phyloP scores from a whole-genome alignment of 2,113 vertebrate genomes.

The Tyto alba region DNA sequence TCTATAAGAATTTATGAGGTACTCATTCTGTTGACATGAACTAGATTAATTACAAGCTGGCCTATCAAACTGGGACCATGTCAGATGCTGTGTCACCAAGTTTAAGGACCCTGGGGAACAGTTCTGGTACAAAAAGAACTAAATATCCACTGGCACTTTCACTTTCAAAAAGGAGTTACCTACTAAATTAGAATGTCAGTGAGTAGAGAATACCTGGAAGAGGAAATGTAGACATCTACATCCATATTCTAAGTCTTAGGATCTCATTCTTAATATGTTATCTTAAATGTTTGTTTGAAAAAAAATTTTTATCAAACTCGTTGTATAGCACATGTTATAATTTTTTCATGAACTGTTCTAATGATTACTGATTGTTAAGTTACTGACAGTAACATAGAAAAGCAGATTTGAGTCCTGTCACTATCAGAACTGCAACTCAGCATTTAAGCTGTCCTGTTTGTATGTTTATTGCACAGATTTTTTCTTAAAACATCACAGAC shows the following conservation, averaged over 20 bases:
- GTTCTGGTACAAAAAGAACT: background rate
- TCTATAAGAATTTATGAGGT: background rate
- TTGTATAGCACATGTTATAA: background rate
- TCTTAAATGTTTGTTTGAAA: background rate
- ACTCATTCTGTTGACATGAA: background rate
- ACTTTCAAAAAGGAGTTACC: background rate
- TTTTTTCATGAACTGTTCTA: background rate
- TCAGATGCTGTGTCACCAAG: background rate
- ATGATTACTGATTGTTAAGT: background rate
- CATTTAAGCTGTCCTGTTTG: background rate
- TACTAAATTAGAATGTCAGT: background rate
- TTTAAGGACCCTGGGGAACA: background rate
- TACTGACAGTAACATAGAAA: background rate
- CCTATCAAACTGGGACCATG: background rate
- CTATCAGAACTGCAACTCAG: background rate
- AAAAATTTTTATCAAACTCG: background rate
- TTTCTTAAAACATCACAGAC: background rate
- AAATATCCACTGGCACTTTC: background rate
- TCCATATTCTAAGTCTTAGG: background rate
- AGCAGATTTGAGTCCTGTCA: background rate
- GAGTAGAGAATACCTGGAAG: background rate
- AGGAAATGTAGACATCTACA: background rate
- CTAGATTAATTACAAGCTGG: background rate
- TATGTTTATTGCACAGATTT: background rate
- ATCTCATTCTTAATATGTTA: background rate